Conservation (phyloP, 2,888 invertebrate genomes). For the Tachystola acroxantha region DNA sequence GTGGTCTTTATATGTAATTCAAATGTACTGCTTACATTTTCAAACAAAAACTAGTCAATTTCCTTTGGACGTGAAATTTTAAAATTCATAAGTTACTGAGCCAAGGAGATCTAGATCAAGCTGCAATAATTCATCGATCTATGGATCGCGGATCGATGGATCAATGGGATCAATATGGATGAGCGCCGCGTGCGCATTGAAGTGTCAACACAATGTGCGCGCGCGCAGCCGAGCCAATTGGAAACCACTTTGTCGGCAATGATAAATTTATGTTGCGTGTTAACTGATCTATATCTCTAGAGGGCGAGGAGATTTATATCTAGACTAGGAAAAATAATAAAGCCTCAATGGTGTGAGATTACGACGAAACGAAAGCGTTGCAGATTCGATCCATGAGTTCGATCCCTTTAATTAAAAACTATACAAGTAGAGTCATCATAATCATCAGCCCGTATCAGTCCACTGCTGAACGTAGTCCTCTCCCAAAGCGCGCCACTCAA, state of each 20-base stretch:
- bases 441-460: no score
- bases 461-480: no score
- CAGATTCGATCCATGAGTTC: no score
- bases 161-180: slow-evolving; percentile 61
- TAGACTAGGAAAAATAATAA: no score
- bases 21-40: not conserved
- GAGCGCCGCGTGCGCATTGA: slow-evolving; percentile 55
- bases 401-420: no score
- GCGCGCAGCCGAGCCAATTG: slow-evolving; percentile 22
- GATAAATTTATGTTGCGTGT: slow-evolving; percentile 24
- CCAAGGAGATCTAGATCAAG: slow-evolving; percentile 45
- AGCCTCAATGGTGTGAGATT: no score
- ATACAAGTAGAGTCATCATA: no score
- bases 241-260: slow-evolving; percentile 35
- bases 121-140: slow-evolving; percentile 44
- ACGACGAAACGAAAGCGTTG: no score
- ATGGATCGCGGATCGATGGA: slow-evolving; percentile 10
- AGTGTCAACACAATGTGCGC: slow-evolving; percentile 43
- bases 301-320: no score
- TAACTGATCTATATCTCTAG: not conserved
- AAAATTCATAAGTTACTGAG: slow-evolving; percentile 35
- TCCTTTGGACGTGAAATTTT: slow-evolving; percentile 11
- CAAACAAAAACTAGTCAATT: not conserved
- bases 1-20: no score
- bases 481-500: no score